A percentile compares a stretch with the other conserved stretches of the same genome.
Conservation (phyloP, 92 coral and sea anemone genomes). For the Porites cylindrica region DNA sequence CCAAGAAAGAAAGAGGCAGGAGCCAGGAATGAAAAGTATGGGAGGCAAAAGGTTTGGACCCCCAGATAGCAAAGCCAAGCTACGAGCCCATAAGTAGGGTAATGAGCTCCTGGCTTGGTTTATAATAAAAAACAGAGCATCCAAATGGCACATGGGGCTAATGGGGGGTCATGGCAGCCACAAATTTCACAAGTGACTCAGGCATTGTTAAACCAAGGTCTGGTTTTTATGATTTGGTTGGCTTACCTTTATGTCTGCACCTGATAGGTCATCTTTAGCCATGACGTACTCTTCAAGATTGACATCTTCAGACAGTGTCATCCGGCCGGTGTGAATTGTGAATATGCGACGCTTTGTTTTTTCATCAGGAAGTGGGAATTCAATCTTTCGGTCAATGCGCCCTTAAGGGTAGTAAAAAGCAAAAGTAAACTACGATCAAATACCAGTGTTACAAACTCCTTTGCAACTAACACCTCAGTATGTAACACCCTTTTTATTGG, state of each 20-base stretch:
- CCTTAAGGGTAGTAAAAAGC: slow-evolving; percentile 49
- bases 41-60: no score
- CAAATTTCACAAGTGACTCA: no score
- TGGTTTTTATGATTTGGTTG: not conserved
- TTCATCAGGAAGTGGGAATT: slow-evolving; percentile 98
- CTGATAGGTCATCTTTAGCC: slow-evolving; percentile 98
- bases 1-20: no score
- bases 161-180: no score
- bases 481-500: no score
- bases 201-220: not conserved
- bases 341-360: slow-evolving; percentile 97
- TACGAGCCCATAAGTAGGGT: no score
- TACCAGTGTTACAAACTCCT: not conserved
- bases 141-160: no score
- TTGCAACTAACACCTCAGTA: no score
- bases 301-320: slow-evolving; percentile 95
- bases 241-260: slow-evolving; percentile 96
- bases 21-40: no score
- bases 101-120: no score
- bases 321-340: slow-evolving; percentile 94
- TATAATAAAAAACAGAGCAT: no score
- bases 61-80: no score
- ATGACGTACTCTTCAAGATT: slow-evolving; percentile 95
- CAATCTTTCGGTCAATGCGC: slow-evolving; percentile 98
- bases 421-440: not conserved